phyloP scores from a whole-genome alignment of 1,140 invertebrate species.

The Drosophila hydei region DNA sequence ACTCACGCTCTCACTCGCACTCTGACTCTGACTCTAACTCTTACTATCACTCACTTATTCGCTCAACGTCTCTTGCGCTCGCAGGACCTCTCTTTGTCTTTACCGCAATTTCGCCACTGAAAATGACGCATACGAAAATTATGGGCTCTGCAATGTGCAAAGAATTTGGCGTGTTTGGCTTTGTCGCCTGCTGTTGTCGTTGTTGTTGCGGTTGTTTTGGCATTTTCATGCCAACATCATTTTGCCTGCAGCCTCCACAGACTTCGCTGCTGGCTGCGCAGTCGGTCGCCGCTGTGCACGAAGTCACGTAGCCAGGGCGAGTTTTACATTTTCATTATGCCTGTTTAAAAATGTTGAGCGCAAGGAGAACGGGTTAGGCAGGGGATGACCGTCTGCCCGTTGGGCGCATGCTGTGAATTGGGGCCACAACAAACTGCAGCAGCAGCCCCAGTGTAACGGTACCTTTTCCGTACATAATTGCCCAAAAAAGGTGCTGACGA shows the following conservation, averaged over 20 bases:
- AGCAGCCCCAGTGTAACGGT: conserved; percentile 30
- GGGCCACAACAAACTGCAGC: conserved; percentile 11
- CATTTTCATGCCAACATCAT: conserved; percentile 30
- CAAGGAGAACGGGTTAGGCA: background rate
- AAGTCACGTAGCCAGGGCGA: conserved; percentile 67
- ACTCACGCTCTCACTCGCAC: background rate
- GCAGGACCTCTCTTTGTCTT: conserved; percentile 27
- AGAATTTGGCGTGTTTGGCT: conserved; percentile 34
- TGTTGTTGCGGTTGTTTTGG: conserved; percentile 19
- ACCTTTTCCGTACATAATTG: conserved; percentile 29
- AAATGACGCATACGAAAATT: conserved; percentile 51
- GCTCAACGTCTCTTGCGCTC: conserved; percentile 6
- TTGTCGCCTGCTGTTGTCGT: conserved; percentile 16
- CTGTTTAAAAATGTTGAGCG: conserved; percentile 65
- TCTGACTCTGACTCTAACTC: too few relatives aligned
- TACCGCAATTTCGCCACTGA: conserved; percentile 49
- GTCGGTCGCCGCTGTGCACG: conserved; percentile 59
- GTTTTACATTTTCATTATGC: conserved; percentile 56
- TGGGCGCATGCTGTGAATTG: conserved; percentile 37
- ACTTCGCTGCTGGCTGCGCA: conserved; percentile 12
- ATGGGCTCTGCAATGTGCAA: conserved; percentile 32
- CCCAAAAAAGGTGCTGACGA: conserved; percentile 51
- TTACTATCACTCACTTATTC: background rate
- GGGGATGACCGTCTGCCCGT: conserved; percentile 8
- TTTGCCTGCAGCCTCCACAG: conserved; percentile 20